phyloP scores from a whole-genome alignment of 2,888 invertebrate species.

The Argyra leucocephala region DNA sequence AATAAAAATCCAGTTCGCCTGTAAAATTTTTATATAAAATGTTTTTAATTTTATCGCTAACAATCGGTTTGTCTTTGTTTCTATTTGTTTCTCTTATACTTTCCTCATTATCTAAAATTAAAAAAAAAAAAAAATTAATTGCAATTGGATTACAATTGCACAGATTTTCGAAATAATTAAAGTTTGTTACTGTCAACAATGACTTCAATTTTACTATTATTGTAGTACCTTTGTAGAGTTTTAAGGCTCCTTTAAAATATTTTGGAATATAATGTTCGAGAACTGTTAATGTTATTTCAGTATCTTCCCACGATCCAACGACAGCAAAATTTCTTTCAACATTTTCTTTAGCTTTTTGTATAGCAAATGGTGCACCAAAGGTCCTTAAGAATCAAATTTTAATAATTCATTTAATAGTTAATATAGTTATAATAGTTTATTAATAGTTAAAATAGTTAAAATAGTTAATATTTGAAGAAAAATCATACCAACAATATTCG shows the following conservation, averaged over 20 bases:
- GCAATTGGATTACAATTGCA: too few relatives aligned
- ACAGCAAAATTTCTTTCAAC: conserved; percentile 77
- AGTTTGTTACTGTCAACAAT: conserved; percentile 58
- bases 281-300: conserved; percentile 70
- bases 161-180: too few relatives aligned
- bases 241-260: conserved; percentile 66
- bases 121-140: neutral
- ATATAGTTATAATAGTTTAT: too few relatives aligned
- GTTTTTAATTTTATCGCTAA: neutral
- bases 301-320: conserved; percentile 75
- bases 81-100: neutral
- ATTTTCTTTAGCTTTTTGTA: conserved; percentile 69
- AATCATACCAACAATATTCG: conserved; percentile 61
- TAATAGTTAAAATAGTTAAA: too few relatives aligned
- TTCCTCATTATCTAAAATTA: neutral
- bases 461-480: too few relatives aligned
- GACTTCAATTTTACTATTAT: conserved; percentile 33
- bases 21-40: conserved; percentile 58
- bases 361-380: conserved; percentile 67
- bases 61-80: neutral
- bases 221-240: conserved; percentile 55
- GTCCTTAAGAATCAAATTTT: conserved; percentile 51
- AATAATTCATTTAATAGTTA: too few relatives aligned
- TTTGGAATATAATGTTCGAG: conserved; percentile 69
- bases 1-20: conserved; percentile 79